Evolutionary conservation across 2,797 vertebrate genomes (phyloP).

Genomic region (Aeoliscus strigatus): DNA sequence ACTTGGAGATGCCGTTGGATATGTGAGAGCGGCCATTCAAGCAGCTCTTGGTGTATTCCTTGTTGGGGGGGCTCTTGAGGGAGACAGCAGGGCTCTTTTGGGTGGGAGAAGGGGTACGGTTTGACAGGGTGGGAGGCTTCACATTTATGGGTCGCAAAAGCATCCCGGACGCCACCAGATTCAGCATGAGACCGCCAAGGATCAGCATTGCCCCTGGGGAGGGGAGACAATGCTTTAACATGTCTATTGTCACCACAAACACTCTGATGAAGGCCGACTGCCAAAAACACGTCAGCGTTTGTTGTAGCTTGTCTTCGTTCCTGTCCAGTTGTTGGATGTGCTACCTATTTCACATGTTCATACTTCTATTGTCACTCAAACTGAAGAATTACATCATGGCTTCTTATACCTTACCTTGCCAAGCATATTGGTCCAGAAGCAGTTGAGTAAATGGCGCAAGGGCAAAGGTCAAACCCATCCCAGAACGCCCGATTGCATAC

Average conservation of each 20-base stretch:
- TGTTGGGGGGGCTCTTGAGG: conserved; percentile 62
- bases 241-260: not conserved
- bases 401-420: conserved; percentile 84
- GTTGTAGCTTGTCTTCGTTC: too few relatives aligned
- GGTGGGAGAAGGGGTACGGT: conserved; percentile 47
- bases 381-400: too few relatives aligned
- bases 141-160: conserved; percentile 77
- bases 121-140: conserved; percentile 34
- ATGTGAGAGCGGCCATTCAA: conserved; percentile 63
- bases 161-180: conserved; percentile 90
- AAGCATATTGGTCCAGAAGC: conserved; percentile 83
- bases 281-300: too few relatives aligned
- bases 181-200: conserved; percentile 85
- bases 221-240: conserved; percentile 18
- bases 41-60: conserved; percentile 63
- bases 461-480: conserved; percentile 90
- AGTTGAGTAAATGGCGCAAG: conserved; percentile 87
- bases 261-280: not conserved
- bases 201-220: conserved; percentile 85
- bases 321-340: too few relatives aligned
- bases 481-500: conserved; percentile 84
- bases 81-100: conserved; percentile 59
- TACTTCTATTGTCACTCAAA: too few relatives aligned
- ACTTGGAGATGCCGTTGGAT: conserved; percentile 67
- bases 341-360: too few relatives aligned